phyloP scores from a whole-genome alignment of 2,888 invertebrate genomes.

The Balanococcus diminutus region DNA sequence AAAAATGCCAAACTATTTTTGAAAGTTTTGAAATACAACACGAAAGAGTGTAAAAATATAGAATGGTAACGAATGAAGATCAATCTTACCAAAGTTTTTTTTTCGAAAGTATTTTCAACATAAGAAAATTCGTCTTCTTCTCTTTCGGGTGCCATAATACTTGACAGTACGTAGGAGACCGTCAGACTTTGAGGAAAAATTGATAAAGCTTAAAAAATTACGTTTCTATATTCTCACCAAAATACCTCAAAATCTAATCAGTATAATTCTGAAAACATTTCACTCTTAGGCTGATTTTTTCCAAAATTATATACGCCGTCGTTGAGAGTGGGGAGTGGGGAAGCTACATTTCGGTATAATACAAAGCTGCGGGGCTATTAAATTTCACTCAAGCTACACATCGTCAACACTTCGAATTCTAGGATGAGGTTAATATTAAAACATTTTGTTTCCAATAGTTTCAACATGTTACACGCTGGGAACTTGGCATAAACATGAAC shows the following conservation, averaged over 20 bases:
- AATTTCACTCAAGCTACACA: background rate
- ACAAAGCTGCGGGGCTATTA: background rate
- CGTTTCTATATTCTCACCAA: background rate
- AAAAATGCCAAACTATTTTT: no score
- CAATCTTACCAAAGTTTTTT: background rate
- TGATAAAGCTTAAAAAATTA: background rate
- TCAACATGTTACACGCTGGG: conserved; percentile 7
- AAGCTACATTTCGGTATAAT: background rate
- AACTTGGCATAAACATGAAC: background rate
- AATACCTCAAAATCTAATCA: background rate
- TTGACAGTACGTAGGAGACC: no score
- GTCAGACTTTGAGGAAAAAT: background rate
- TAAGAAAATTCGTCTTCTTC: no score
- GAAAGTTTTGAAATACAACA: no score
- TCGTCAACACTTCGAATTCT: background rate
- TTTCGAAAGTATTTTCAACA: background rate
- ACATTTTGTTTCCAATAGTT: conserved; percentile 13
- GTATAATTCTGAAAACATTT: background rate
- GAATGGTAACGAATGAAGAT: no score
- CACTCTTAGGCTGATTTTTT: background rate
- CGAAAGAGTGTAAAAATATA: no score
- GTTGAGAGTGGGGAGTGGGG: background rate
- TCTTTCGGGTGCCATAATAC: no score
- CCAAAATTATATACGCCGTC: background rate
- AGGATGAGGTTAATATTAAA: background rate